phyloP scores from a whole-genome alignment of 2,888 invertebrate genomes.

The Limenitis camilla region DNA sequence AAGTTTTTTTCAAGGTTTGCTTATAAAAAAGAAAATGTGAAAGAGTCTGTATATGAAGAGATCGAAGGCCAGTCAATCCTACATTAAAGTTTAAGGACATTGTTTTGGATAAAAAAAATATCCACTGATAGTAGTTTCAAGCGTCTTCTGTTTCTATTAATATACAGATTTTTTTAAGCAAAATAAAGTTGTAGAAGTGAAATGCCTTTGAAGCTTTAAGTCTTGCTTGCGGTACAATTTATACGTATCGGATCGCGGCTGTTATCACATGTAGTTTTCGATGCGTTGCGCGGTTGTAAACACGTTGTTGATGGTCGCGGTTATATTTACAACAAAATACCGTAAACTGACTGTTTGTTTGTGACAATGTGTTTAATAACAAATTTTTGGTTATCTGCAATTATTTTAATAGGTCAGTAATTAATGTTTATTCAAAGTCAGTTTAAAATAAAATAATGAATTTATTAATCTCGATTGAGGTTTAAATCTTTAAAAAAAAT shows the following conservation, averaged over 20 bases:
- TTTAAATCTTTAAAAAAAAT: neutral
- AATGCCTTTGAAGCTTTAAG: no score
- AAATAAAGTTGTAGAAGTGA: no score
- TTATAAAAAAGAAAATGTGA: no score
- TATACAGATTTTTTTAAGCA: no score
- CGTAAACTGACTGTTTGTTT: neutral
- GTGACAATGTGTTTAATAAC: constrained; percentile 7
- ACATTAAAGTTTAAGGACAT: no score
- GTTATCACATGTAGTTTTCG: constrained; percentile 4
- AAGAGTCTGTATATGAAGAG: no score
- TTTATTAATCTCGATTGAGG: neutral
- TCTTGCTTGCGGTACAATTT: constrained; percentile 4
- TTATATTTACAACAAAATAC: no score
- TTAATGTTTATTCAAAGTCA: neutral
- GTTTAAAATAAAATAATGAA: neutral
- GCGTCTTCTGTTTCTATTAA: no score
- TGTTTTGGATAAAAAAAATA: no score
- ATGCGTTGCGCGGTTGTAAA: constrained; percentile 1
- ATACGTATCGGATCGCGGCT: constrained; percentile 1
- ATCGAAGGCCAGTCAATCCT: no score
- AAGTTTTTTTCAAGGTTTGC: no score
- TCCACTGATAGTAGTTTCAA: no score
- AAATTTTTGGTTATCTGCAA: constrained; percentile 11
- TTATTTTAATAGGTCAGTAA: constrained; percentile 13
- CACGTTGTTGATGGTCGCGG: neutral